Conservation (phyloP, 2,113 vertebrate genomes). For the Ochotona curzoniae region DNA sequence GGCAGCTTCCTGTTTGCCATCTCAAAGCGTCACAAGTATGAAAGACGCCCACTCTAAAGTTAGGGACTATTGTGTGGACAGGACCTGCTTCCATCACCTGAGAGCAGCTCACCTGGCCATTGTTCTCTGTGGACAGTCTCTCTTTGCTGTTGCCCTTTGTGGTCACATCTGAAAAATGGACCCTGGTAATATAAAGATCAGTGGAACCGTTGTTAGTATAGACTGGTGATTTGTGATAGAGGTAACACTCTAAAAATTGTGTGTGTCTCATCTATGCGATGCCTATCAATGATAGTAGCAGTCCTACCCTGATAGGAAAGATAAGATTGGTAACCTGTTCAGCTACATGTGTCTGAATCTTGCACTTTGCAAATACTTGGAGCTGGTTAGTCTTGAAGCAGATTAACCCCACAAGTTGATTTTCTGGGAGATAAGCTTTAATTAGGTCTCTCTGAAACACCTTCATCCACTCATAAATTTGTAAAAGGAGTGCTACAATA, state of each 20-base stretch:
- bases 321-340: neutral
- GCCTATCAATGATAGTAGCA: neutral
- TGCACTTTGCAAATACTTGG: neutral
- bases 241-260: neutral
- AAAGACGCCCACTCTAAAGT: neutral
- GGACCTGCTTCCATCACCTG: neutral
- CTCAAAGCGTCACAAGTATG: neutral
- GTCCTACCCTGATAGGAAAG: neutral
- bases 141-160: neutral
- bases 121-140: neutral
- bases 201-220: neutral
- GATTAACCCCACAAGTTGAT: neutral
- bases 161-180: neutral
- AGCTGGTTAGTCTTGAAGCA: neutral
- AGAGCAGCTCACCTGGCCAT: neutral
- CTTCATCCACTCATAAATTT: neutral
- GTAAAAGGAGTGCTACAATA: neutral
- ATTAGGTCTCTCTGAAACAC: neutral
- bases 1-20: neutral
- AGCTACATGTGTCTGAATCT: neutral
- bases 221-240: neutral
- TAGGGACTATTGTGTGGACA: neutral
- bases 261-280: neutral
- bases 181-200: neutral
- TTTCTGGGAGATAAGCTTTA: neutral